Evolutionary conservation across 2,113 vertebrate species (phyloP).

Genomic region (Smithornis capensis): DNA sequence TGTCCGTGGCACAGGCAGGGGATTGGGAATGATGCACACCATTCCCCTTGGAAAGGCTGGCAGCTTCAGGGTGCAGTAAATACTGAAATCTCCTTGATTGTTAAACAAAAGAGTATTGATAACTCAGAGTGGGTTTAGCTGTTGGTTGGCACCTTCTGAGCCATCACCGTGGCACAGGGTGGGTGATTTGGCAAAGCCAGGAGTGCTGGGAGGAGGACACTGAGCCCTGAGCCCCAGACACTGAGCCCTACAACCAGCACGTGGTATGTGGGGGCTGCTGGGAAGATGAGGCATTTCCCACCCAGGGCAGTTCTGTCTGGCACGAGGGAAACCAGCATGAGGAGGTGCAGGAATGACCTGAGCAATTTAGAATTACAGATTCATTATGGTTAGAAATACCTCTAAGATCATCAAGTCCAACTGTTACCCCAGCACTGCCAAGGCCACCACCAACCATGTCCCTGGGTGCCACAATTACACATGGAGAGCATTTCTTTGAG

Average conservation of each 20-base stretch:
- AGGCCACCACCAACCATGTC: neutral
- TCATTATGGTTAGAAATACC: neutral
- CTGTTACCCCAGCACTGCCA: neutral
- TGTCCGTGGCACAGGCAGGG: neutral
- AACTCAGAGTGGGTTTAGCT: neutral
- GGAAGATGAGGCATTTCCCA: neutral
- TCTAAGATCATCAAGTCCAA: neutral
- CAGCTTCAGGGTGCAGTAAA: slow-evolving; percentile 47
- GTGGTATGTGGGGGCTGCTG: neutral
- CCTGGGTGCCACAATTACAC: neutral
- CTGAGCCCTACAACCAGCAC: neutral
- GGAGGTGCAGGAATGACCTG: neutral
- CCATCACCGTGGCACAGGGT: fast-evolving
- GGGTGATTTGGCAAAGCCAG: neutral
- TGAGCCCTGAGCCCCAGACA: neutral
- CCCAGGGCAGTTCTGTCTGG: fast-evolving
- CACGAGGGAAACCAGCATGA: neutral
- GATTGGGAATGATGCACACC: neutral
- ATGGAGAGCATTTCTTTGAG: neutral
- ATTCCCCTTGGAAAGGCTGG: slow-evolving; percentile 5
- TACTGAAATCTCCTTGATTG: slow-evolving; percentile 56
- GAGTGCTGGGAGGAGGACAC: neutral
- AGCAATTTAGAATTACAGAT: neutral
- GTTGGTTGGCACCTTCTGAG: neutral
- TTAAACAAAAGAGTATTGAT: slow-evolving; percentile 60